These are phyloP conservation scores for Caenorhabditis elegans DNA, from an alignment of 1,140 invertebrate species.

Conservation along the genomic window DNA sequence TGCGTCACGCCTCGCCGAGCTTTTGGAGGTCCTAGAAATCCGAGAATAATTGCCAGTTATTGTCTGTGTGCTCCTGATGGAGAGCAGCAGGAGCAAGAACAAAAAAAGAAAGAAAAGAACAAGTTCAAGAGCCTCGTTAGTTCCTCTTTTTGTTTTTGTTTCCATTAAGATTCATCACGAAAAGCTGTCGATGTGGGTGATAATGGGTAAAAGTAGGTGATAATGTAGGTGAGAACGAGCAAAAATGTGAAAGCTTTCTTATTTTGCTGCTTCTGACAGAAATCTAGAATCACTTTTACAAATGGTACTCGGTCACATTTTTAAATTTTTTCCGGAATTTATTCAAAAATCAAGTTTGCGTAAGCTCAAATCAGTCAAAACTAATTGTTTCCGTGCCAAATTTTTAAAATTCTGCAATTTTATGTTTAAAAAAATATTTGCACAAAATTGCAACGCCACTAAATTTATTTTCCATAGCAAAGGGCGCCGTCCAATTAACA, in stretches of 20 bases:
- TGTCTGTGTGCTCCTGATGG: no score
- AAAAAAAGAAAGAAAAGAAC: not conserved
- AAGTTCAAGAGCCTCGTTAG: not conserved
- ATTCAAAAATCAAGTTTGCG: no score
- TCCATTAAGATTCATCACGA: not conserved
- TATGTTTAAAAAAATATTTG: no score
- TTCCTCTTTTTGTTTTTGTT: constrained; percentile 14
- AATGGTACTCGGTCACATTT: no score
- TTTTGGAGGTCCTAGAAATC: constrained; percentile 19
- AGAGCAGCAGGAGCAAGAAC: not conserved
- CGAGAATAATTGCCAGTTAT: constrained; percentile 31
- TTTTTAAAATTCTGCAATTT: no score
- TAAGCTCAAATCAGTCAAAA: no score
- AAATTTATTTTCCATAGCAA: no score
- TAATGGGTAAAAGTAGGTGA: not conserved
- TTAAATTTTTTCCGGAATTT: no score
- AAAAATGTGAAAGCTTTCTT: not conserved
- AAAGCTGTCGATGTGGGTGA: not conserved
- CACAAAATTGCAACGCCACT: no score
- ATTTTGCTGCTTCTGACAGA: not conserved
- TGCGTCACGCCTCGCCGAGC: constrained; percentile 18
- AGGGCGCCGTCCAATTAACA: no score
- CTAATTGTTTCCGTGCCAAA: no score
- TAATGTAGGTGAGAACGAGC: not conserved
- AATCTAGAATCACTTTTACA: no score